Evolutionary conservation across 2,888 invertebrate species (phyloP), one percentile per base, ranked within the genome.

Genomic region (Encarsia formosa): DNA sequence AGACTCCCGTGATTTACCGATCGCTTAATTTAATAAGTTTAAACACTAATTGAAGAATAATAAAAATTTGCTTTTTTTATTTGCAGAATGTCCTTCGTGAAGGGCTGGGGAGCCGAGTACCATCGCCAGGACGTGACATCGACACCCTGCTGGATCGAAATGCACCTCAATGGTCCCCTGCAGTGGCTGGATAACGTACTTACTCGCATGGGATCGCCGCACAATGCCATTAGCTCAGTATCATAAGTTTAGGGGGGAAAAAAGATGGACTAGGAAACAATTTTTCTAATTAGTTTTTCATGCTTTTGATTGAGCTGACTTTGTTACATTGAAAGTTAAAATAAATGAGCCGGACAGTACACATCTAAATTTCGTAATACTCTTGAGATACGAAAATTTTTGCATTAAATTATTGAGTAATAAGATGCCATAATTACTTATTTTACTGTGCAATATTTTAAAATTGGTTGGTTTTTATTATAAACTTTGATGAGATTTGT

Each of bases 91-190:
- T 96, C 96, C 65, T 98, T 99, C 71, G 98, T 99, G 26, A 98
- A 98, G 73, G 99, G 99, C 2, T 99, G 98, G 98, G 99, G 98
- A 29, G 97, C 98, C 13, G 98, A 99, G 77, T 99, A 99, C 76
- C 97, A 97, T 70, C 83, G 99, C 22, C 99, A 99, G 75, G 98
- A 98, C 69, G 98, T 99, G 15, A 99, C 98, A 0, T 94, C 94
- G 41, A 99, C 99, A 1, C 99, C 99, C 0, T 99, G 98, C 72
- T 99, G 99, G 99, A 96, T 99, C 58, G 99, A 99, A 76, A 91
- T 98, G 58, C 98, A 99, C 75, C 81, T 99, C 23, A 94, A 98
- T 70, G 97, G 97, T 8, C 98, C 99, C 3, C 79, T 99, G 54
- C 95, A 96, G 77, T 99, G 99, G 98, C 77, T 99, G 60, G 99